Evolutionary conservation across 1,140 invertebrate species (phyloP), one percentile per base, ranked within the genome.

Genomic region (Trichogramma pretiosum): DNA sequence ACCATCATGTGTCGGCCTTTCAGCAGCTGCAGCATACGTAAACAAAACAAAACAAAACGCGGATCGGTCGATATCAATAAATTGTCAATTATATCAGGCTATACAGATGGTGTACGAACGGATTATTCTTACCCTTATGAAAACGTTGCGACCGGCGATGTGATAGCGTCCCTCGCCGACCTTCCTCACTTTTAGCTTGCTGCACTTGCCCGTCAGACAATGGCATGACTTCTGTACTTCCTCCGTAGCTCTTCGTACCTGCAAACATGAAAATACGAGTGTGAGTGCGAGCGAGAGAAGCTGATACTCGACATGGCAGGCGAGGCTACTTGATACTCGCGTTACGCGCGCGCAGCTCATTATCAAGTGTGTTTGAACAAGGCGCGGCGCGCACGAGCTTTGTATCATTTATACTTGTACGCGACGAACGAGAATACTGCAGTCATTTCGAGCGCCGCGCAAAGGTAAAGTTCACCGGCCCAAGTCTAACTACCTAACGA

Each of bases 1-100:
- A 95, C 91, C 90, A 94, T 95, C 73, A 93, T 91, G 67, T 90
- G 87, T 34, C 82, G 77, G 36, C 85, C 85, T 62, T 89, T 89
- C 57, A 91, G 71, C 56, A 90, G 67, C 87, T 90, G 70, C 11
- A 75, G 56, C 53, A 65, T 28, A 35, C 14, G 5, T 21, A 30
- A 28, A 49, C 50, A 33, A 40, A 37, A 18, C 23, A 30, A 11
- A n/a, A n/a, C n/a, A n/a, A n/a, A n/a, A n/a, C n/a, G n/a, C n/a
- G n/a, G n/a, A n/a, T n/a, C n/a, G n/a, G n/a, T n/a, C n/a, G n/a
- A n/a, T n/a, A n/a, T n/a, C n/a, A n/a, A n/a, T n/a, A n/a, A n/a
- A n/a, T n/a, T n/a, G n/a, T n/a, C n/a, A n/a, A n/a, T n/a, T n/a
- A n/a, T n/a, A n/a, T n/a, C n/a, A n/a, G n/a, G n/a, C n/a, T n/a